Base-by-base conservation (phyloP, 2,797 vertebrate species). In the Lepus oiostolus region DNA sequence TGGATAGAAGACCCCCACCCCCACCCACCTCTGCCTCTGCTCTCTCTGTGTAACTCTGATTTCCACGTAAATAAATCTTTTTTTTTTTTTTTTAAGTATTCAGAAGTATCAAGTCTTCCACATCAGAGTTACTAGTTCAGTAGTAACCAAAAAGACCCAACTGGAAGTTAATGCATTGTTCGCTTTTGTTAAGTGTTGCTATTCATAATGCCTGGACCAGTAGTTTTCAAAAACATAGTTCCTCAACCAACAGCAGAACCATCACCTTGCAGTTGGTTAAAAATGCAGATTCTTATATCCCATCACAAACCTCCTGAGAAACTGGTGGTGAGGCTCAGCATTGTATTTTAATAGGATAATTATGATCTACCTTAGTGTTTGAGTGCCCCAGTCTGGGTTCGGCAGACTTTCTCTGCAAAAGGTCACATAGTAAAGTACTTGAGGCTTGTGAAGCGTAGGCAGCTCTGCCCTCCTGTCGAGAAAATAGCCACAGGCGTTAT, bases 161-260 rank as follows among this genome's bases (percentile, higher is more conserved):
- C 47, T 86, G 58, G 62, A 65, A 79, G 12, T 60, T 77, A 89
- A 70, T 93, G 38, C 52, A 94, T 1, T 65, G 14, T 95, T 22
- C 77, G 75, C 58, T 80, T 94, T 26, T 88, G 79, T 72, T 94
- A 89, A 81, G 50, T 77, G 60, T 96, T 82, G 14, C 11, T 96
- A 42, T 70, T 24, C 9, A 14, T 87, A 74, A 71, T 65, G 12
- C 68, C 26, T 88, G 47, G 63, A 86, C n/a, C 5, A 47, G 5
- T 74, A 42, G 5, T 86, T 95, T 75, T 84, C 16, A 76, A 67
- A 58, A 70, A 68, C 77, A 17, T 62, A 30, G n/a, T 50, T 24
- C 10, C 30, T 62, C 30, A 13, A 71, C 58, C 35, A 85, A 62
- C 77, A 88, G 47, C 70, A 82, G 38, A 60, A 77, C 0, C 62